These are phyloP conservation scores for Aplysia californica DNA, from an alignment of 1,140 invertebrate genomes.

Conservation along the genomic window DNA sequence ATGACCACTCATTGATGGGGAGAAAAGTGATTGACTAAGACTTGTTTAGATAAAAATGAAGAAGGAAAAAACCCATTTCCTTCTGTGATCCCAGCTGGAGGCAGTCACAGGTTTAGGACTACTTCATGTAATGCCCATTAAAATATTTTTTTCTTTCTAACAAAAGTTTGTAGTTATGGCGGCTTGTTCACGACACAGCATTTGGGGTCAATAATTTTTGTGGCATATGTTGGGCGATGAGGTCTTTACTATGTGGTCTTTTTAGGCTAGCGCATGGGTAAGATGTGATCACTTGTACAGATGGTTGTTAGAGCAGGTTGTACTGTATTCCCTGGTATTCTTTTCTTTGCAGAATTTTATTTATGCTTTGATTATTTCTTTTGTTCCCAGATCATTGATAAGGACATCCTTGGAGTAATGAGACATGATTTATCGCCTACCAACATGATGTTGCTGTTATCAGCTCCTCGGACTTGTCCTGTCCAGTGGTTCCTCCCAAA, in stretches of 20 bases:
- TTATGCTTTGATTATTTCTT: not conserved
- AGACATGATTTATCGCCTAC: not conserved
- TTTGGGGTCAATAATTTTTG: not conserved
- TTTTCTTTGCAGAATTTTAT: not conserved
- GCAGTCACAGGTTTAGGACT: too few species aligned
- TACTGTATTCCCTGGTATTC: not conserved
- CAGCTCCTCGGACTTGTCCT: conserved; percentile 14
- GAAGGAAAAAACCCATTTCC: too few species aligned
- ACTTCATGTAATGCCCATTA: too few species aligned
- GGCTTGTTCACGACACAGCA: too few species aligned
- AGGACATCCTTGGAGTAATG: conserved; percentile 14
- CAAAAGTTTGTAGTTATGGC: too few species aligned
- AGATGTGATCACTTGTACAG: not conserved
- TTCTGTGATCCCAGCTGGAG: too few species aligned
- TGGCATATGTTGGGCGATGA: not conserved
- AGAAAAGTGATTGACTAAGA: too few species aligned
- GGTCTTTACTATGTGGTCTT: not conserved
- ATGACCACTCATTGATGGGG: too few species aligned
- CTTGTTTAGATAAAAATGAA: too few species aligned
- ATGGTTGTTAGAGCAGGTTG: too few species aligned
- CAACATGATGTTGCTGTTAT: conserved; percentile 8
- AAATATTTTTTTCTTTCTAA: too few species aligned
- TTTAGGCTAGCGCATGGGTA: not conserved
- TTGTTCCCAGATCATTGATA: conserved; percentile 14
- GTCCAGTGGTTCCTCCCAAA: conserved; percentile 12